phyloP scores from a whole-genome alignment of 2,797 vertebrate species.

The Crocodylus rhombifer region DNA sequence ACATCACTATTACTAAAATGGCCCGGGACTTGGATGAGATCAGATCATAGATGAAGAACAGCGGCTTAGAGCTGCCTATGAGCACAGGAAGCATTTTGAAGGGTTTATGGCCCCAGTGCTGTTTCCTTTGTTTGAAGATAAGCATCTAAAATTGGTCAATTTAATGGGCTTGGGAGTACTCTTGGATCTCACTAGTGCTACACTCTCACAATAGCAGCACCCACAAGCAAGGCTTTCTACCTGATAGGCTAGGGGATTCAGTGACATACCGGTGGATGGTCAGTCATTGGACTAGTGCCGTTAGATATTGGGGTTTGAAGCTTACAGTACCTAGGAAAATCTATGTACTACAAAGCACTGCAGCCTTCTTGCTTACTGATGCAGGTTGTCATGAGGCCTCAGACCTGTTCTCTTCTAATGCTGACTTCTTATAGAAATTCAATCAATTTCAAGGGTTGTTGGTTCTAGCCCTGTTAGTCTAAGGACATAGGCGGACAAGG shows the following conservation, averaged over 20 bases:
- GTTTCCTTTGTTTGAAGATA: conserved; percentile 51
- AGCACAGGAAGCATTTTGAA: conserved; percentile 8
- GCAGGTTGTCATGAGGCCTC: neutral
- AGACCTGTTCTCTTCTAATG: too few species aligned
- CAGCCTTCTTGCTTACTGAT: neutral
- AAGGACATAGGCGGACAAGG: too few species aligned
- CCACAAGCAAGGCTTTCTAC: conserved; percentile 7
- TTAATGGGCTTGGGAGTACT: conserved; percentile 57
- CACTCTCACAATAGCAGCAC: neutral
- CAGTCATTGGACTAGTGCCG: neutral
- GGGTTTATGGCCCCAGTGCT: conserved; percentile 10
- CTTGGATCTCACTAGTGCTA: neutral
- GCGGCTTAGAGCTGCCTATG: neutral
- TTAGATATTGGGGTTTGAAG: conserved; percentile 15
- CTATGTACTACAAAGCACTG: neutral
- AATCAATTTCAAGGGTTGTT: too few species aligned
- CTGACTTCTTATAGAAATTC: too few species aligned
- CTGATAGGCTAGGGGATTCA: conserved; percentile 63
- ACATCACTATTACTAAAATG: neutral
- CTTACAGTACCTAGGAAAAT: neutral
- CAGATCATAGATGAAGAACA: conserved; percentile 10
- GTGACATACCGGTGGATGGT: neutral
- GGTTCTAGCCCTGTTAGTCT: too few species aligned
- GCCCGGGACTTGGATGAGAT: neutral
- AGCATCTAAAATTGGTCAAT: conserved; percentile 59